Base-by-base conservation (phyloP, 2,888 invertebrate genomes). In the Athalia cordata region DNA sequence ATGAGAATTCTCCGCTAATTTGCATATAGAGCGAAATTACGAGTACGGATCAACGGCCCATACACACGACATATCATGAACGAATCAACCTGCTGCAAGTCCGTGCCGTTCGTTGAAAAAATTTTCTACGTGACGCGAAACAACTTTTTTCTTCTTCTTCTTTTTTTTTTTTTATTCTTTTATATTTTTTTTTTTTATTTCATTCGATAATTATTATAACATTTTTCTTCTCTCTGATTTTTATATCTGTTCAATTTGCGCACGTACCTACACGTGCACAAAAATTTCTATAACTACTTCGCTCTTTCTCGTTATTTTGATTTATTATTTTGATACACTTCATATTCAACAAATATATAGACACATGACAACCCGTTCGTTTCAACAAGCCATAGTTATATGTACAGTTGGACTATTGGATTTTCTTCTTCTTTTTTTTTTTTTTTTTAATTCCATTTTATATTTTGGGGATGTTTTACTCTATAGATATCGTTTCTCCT, bases 331-430 rank as follows among this genome's bases (percentile, higher is more conserved):
- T n/a, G 29, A 5, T 9, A 29, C 43, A 29, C 11, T 68, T 68
- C 55, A 55, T 68, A 50, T 29, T 68, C 68, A 68, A 43, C 52
- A 29, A 52, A 52, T 52, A 55, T 13, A n/a, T n/a, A n/a, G n/a
- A n/a, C n/a, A n/a, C n/a, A n/a, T n/a, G n/a, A n/a, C n/a, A 7
- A 68, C 7, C 43, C 9, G 29, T 29, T 55, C 9, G 15, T 68
- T 55, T 2, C 9, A 68, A 68, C 67, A 11, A 52, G 43, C n/a
- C 55, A 11, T 29, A 15, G 52, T 43, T 29, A 29, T 55, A 50
- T 2, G 68, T 83, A 83, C 84, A 83, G 85, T 86, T 87, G 1
- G 29, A 29, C 29, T 29, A 85, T 87, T 84, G 86, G 83, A 87
- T 87, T 86, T 87, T 87, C 82, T 62, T 59, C 65, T 74, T 74